Conservation (phyloP, 2,113 vertebrate genomes). For the Oreochromis tanganicae region DNA sequence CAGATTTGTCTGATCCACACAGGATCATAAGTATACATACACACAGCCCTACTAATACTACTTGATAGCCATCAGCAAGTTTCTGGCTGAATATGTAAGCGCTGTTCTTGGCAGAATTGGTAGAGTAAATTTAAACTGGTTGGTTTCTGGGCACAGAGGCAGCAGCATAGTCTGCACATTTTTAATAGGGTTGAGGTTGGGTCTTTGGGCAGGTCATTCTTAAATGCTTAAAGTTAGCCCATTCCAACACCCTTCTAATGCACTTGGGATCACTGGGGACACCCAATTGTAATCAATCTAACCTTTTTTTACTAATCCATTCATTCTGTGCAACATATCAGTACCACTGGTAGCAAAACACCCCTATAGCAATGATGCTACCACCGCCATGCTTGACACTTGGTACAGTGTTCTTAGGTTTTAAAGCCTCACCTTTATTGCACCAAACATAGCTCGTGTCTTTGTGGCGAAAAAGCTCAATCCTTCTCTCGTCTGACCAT, state of each 20-base stretch:
- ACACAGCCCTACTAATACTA: background rate
- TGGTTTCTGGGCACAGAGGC: background rate
- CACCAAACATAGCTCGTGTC: fast-evolving
- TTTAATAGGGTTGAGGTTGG: background rate
- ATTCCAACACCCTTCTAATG: background rate
- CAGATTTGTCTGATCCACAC: background rate
- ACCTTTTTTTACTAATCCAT: background rate
- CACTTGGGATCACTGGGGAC: background rate
- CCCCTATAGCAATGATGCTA: background rate
- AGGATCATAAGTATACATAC: background rate
- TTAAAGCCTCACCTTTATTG: fast-evolving
- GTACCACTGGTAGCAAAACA: background rate
- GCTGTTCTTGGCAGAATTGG: background rate
- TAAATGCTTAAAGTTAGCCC: background rate
- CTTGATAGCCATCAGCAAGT: background rate
- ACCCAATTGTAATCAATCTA: background rate
- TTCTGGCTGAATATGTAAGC: background rate
- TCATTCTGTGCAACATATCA: background rate
- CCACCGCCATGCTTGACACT: background rate
- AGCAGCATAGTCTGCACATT: background rate
- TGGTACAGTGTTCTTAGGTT: background rate
- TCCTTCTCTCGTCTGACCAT: fast-evolving
- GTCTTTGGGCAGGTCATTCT: background rate
- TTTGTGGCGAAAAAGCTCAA: background rate
- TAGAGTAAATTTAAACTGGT: background rate